These are phyloP conservation scores for Pedetes capensis DNA, from an alignment of 2,113 vertebrate genomes.

Conservation along the genomic window DNA sequence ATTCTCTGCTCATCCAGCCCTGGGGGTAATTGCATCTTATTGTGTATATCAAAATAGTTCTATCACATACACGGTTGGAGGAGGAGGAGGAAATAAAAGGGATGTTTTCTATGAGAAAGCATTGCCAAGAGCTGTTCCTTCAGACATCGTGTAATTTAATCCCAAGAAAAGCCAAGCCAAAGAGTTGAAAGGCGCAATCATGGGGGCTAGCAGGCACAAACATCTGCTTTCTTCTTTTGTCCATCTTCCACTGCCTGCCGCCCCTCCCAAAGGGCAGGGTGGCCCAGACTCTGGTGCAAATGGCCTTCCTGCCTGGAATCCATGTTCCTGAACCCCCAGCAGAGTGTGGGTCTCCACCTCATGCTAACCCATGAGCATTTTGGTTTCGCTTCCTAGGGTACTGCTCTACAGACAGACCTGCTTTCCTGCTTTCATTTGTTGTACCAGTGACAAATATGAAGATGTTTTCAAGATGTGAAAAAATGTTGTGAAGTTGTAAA, in stretches of 20 bases:
- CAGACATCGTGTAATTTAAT: conserved; percentile 28
- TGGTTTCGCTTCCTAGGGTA: conserved; percentile 42
- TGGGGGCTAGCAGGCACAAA: background rate
- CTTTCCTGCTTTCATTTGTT: conserved; percentile 65
- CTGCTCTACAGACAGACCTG: conserved; percentile 52
- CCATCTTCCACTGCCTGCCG: background rate
- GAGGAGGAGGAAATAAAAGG: background rate
- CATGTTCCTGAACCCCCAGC: background rate
- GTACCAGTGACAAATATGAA: background rate
- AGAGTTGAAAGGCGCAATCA: background rate
- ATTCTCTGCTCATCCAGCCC: background rate
- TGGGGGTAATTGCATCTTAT: background rate
- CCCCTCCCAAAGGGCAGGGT: background rate
- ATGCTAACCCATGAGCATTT: conserved; percentile 17
- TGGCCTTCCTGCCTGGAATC: background rate
- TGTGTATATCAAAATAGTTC: conserved; percentile 29
- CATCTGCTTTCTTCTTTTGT: background rate
- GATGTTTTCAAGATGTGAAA: conserved; percentile 56
- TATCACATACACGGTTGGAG: background rate
- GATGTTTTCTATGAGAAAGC: conserved; percentile 55
- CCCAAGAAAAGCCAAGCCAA: conserved; percentile 12
- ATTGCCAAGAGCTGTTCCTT: conserved; percentile 25
- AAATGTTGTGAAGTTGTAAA: conserved; percentile 21
- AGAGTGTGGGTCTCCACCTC: background rate
- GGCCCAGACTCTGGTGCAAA: background rate